Base-by-base conservation (phyloP, 2,113 vertebrate genomes). In the Oreocharis arfaki region DNA sequence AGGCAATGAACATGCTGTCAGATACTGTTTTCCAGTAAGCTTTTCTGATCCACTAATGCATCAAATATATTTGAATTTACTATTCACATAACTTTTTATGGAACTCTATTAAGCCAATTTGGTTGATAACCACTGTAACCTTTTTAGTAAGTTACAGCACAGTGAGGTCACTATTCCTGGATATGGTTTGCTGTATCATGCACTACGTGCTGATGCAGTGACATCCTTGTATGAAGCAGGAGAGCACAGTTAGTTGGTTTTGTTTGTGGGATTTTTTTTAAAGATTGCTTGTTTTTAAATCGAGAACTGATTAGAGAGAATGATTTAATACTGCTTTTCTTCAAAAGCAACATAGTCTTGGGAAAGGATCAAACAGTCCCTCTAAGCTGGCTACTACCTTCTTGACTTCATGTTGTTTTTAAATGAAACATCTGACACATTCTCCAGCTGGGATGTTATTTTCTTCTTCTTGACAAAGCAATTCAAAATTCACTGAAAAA, bases 81-180 rank as follows among this genome's bases (percentile, higher is more conserved):
- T 94, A 77, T 79, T 95, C 94, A 89, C 87, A 79, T 83, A 97
- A 95, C 73, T 80, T 96, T 97, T 97, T 93, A 96, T 97, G 96
- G 94, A 91, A 94, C 61, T 35, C 76, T 90, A 78, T 96, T 87
- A 73, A 44, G 41, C 61, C 95, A 83, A 89, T 95, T 95, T 96
- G 93, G 81, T 83, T 91, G 92, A 92, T 24, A 46, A 91, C 73
- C 22, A 70, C 87, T 73, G 70, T 88, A 97, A 89, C 75, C 71
- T 94, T 95, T 95, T 86, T 78, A 95, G 93, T 95, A 84, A 89
- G 91, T 90, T 82, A 69, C 44, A 81, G 81, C 61, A 80, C 44
- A 47, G 21, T 56, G 84, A 96, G 89, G 93, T 97, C 93, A 93
- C 94, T 96, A 47, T 96, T 97, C 92, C 93, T 41, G 73, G 89